Evolutionary conservation across 2,113 vertebrate genomes (phyloP).

Genomic region (Arizona elegans): DNA sequence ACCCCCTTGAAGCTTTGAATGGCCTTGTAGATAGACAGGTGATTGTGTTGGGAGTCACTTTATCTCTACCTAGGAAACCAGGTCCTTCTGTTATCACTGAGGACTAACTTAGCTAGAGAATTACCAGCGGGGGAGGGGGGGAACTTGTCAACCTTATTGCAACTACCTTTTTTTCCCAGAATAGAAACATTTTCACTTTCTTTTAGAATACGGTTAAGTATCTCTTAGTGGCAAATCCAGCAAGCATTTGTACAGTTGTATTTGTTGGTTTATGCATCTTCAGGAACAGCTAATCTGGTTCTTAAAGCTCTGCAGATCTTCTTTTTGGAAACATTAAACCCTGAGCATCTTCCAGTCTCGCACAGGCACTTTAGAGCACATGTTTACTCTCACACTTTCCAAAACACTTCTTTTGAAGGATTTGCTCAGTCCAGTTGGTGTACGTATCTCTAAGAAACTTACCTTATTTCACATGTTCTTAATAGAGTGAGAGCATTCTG

Average conservation of each 20-base stretch:
- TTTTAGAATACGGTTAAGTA: not conserved
- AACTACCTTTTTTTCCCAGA: not conserved
- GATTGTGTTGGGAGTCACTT: not conserved
- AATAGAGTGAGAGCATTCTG: not conserved
- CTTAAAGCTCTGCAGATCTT: not conserved
- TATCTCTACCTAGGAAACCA: not conserved
- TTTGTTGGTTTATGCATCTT: not conserved
- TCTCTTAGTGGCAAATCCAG: not conserved
- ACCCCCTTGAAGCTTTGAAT: not conserved
- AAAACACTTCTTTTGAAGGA: not conserved
- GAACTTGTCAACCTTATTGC: not conserved
- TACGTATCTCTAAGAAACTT: not conserved
- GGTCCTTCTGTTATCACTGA: not conserved
- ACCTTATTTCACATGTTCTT: slow-evolving; percentile 1
- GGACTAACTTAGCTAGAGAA: not conserved
- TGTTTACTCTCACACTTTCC: not conserved
- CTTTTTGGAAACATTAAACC: not conserved
- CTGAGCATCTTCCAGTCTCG: not conserved
- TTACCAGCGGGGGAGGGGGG: not conserved
- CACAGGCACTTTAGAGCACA: not conserved
- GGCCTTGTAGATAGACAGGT: not conserved
- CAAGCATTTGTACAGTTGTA: not conserved
- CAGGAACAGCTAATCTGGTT: not conserved
- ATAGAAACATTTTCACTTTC: not conserved
- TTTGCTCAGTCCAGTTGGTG: not conserved